Base-by-base conservation (phyloP, 2,888 invertebrate genomes). In the Melieria crassipennis region DNA sequence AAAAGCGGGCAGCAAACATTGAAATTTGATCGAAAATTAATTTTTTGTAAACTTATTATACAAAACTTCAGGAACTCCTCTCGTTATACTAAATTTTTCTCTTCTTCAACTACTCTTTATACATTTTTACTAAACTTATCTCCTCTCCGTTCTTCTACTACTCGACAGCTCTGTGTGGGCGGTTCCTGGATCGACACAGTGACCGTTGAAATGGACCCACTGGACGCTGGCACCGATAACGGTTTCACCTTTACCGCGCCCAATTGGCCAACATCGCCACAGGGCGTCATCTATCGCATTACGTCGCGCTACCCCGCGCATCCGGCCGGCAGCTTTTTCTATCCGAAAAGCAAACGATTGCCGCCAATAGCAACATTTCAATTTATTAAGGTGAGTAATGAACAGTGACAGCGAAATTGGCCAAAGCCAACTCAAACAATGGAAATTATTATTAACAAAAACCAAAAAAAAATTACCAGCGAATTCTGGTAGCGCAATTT, bases 191-290 rank as follows among this genome's bases (percentile, higher is more conserved):
- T 96, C 77, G 95, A 95, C 85, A 93, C 93, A 76, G 93, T 96
- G 72, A 94, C 94, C 67, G 91, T 97, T 75, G 95, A 97, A 91
- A 92, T 96, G 87, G 94, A 95, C 86, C 97, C 97, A 0, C 87
- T 96, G 80, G 97, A 97, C 87, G 97, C 96, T 11, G 97, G 97
- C 66, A 96, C 96, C 58, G 97, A 97, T 89, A 95, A 95, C 87
- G 97, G 97, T 4, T 94, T 97, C 88, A 97, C 97, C 67, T 98
- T 97, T 88, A 97, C 97, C 16, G 94, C 97, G n/a, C 96, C 96
- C 65, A 95, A 96, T 88, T 97, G 97, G 97, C 94, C 95, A 67
- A 95, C 96, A 30, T 92, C 94, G 65, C 97, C 97, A 3, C 94
- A 93, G 85, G 94, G 95, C 77, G 92, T 93, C 77, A 94, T 96